Evolutionary conservation across 2,888 invertebrate species (phyloP).

Genomic region (Sarcophaga subvicina): DNA sequence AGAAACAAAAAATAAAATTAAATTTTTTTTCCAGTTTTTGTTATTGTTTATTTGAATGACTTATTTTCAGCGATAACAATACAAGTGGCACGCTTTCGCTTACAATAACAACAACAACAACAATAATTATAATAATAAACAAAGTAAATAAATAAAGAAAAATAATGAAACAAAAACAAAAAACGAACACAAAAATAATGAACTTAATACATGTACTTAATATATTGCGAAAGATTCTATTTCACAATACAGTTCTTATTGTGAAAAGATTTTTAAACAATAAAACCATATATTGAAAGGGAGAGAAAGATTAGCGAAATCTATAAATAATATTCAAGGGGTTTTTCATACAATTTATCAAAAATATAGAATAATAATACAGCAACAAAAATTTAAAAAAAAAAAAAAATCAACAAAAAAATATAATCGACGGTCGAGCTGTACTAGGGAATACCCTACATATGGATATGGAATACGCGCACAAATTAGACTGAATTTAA

Average conservation of each 20-base stretch:
- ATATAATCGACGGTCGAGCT: too few species aligned
- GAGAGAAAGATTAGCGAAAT: slow-evolving; percentile 44
- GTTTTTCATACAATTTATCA: slow-evolving; percentile 42
- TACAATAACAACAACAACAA: slow-evolving; percentile 60
- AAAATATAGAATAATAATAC: slow-evolving; percentile 15
- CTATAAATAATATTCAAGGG: slow-evolving; percentile 54
- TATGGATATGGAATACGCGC: too few species aligned
- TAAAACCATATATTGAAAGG: neutral
- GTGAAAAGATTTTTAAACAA: slow-evolving; percentile 11
- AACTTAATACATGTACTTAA: slow-evolving; percentile 10
- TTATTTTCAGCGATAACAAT: slow-evolving; percentile 54
- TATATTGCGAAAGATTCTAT: slow-evolving; percentile 17
- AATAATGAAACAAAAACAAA: slow-evolving; percentile 17
- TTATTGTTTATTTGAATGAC: slow-evolving; percentile 30
- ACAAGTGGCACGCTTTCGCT: slow-evolving; percentile 65
- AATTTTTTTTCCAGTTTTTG: slow-evolving; percentile 1
- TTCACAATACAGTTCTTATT: slow-evolving; percentile 49
- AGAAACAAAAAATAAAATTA: slow-evolving; percentile 38
- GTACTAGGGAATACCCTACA: too few species aligned
- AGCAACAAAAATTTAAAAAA: neutral
- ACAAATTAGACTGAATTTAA: too few species aligned
- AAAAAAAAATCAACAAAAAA: neutral
- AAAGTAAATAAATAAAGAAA: slow-evolving; percentile 53
- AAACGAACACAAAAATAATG: neutral
- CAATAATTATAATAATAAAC: neutral